A percentile compares a stretch with the other conserved stretches of the same genome.
Conservation (phyloP, 1,140 invertebrate genomes). For the Lordiphosa stackelbergi region DNA sequence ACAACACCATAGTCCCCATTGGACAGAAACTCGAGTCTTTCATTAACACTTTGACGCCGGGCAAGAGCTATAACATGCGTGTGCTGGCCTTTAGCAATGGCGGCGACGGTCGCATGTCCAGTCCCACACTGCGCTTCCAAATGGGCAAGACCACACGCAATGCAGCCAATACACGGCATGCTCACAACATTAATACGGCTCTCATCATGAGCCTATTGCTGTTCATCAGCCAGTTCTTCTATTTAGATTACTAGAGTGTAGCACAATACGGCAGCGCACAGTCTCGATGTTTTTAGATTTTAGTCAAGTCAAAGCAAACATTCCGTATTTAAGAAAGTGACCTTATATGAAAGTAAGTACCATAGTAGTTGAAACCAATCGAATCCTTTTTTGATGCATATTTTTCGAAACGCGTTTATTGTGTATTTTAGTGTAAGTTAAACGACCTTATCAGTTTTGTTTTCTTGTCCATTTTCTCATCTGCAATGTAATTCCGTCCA, state of each 20-base stretch:
- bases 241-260: conserved; percentile 37
- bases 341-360: conserved; percentile 67
- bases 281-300: conserved; percentile 44
- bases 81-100: conserved; percentile 95
- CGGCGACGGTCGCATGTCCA: conserved; percentile 97
- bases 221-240: conserved; percentile 55
- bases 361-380: conserved; percentile 32
- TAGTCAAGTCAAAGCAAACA: conserved; percentile 31
- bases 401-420: conserved; percentile 34
- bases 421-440: conserved; percentile 11
- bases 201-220: conserved; percentile 56
- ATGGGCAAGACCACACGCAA: conserved; percentile 82
- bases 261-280: conserved; percentile 41
- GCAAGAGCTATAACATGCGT: conserved; percentile 91
- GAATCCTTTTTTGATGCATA: conserved; percentile 37
- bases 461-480: conserved; percentile 19
- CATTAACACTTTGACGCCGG: conserved; percentile 88
- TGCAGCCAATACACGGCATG: conserved; percentile 52
- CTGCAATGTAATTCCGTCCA: conserved; percentile 47
- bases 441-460: conserved; percentile 30
- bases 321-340: conserved; percentile 65
- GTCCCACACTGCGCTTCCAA: conserved; percentile 91
- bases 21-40: conserved; percentile 87
- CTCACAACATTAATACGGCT: conserved; percentile 59
- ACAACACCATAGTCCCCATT: conserved; percentile 88